phyloP scores from a whole-genome alignment of 2,113 vertebrate species.

The Lagenorhynchus albirostris region DNA sequence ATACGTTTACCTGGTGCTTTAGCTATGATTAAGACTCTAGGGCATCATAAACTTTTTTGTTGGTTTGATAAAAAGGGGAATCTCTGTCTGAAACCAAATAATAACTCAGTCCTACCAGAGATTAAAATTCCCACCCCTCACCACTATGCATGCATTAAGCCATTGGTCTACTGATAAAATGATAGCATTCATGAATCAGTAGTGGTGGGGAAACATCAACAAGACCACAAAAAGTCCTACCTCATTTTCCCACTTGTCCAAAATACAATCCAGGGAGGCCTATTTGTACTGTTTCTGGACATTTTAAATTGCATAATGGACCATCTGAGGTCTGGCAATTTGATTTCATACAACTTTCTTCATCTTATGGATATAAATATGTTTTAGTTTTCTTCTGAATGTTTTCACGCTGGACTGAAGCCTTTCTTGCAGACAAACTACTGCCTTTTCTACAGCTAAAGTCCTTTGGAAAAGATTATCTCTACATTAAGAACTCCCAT shows the following conservation, averaged over 20 bases:
- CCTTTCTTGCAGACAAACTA: background rate
- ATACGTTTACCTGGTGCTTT: background rate
- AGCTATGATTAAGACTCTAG: background rate
- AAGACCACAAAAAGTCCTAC: background rate
- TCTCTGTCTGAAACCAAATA: background rate
- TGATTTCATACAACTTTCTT: background rate
- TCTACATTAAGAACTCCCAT: background rate
- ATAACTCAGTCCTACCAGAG: background rate
- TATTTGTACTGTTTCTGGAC: background rate
- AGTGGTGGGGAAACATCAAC: background rate
- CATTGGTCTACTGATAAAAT: background rate
- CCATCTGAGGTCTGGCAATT: background rate
- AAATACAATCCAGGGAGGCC: background rate
- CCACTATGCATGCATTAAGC: background rate
- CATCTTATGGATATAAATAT: background rate
- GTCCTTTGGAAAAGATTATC: background rate
- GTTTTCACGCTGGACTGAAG: background rate
- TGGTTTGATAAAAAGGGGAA: background rate
- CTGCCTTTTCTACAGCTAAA: background rate
- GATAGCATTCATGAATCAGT: background rate
- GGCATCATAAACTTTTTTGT: background rate
- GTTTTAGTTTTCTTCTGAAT: background rate
- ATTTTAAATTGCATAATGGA: background rate
- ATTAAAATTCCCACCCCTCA: background rate
- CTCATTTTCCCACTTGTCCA: background rate